Evolutionary conservation across 2,113 vertebrate species (phyloP), one percentile per base, ranked within the genome.

Genomic region (Sinocyclocheilus anshuiensis): DNA sequence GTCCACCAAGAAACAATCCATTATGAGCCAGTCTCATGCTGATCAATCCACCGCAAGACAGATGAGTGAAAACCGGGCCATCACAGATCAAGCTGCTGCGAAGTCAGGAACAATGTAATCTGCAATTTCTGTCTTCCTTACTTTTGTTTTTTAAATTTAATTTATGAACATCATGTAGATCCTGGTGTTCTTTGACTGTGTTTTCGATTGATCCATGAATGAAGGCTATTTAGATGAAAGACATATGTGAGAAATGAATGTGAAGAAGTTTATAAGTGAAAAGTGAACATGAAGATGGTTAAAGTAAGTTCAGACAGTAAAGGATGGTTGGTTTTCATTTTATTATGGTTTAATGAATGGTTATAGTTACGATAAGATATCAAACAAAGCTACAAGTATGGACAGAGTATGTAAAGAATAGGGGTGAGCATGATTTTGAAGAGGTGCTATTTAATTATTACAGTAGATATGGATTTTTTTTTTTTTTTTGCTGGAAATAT

Each of bases 1-100:
- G 75, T 86, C 85, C 81, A 59, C 69, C 9, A 83, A 86, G 48
- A 84, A 89, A 81, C 82, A 89, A 53, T 57, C 50, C 20, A 86
- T 89, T 26, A 84, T 81, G 61, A 80, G 81, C 63, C 69, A 88
- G 59, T 88, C 65, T 67, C 33, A 65, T 65, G 81, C 39, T 24
- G 53, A 83, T 59, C 69, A 69, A 50, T 77, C 72, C 61, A 79
- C 48, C 59, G 15, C 42, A 24, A 86, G 53, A 10, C 50, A 72
- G 22, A 78, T 55, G 45, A 53, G 29, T 80, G 29, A 86, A 80
- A 80, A 80, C 84, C 67, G 16, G 67, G 26, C 71, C 26, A 65
- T 53, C 16, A 82, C 85, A 82, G 74, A 83, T 4, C 61, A 67
- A 48, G 81, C 72, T 36, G 24, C 26, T 42, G 79, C 24, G 15